A percentile compares a stretch with the other conserved stretches of the same genome.
phyloP scores from a whole-genome alignment of 2,888 invertebrate species.

The Amiota minor region DNA sequence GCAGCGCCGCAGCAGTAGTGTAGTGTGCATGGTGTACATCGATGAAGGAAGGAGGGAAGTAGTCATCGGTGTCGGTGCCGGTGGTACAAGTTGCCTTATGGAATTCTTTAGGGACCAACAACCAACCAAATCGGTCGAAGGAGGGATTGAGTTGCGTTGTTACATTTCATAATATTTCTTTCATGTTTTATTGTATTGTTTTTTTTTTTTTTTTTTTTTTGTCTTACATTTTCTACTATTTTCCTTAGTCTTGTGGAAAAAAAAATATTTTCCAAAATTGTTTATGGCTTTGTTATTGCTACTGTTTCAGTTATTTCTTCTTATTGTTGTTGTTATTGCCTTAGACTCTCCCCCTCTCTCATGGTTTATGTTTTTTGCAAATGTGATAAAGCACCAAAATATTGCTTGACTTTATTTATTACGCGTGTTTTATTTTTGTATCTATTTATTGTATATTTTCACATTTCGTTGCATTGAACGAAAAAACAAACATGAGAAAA shows the following conservation, averaged over 20 bases:
- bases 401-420: slow-evolving; percentile 26
- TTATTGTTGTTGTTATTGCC: slow-evolving; percentile 5
- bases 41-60: slow-evolving; percentile 49
- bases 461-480: not conserved
- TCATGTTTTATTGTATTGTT: slow-evolving; percentile 3
- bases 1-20: slow-evolving; percentile 30
- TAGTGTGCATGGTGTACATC: no score
- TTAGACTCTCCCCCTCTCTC: slow-evolving; percentile 3
- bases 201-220: not conserved
- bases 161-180: slow-evolving; percentile 25
- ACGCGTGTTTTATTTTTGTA: not conserved
- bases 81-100: no score
- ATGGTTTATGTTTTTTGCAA: slow-evolving; percentile 12
- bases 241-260: not conserved
- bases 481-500: not conserved
- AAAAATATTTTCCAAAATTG: slow-evolving; percentile 21
- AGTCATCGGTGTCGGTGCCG: not conserved
- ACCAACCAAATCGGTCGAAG: no score
- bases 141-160: not conserved
- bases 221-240: slow-evolving; percentile 9
- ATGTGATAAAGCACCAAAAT: slow-evolving; percentile 27
- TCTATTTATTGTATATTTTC: not conserved
- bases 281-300: slow-evolving; percentile 16
- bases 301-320: not conserved
- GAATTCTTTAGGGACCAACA: no score